Evolutionary conservation across 1,140 invertebrate genomes (phyloP).

Genomic region (Leptinotarsa texana): DNA sequence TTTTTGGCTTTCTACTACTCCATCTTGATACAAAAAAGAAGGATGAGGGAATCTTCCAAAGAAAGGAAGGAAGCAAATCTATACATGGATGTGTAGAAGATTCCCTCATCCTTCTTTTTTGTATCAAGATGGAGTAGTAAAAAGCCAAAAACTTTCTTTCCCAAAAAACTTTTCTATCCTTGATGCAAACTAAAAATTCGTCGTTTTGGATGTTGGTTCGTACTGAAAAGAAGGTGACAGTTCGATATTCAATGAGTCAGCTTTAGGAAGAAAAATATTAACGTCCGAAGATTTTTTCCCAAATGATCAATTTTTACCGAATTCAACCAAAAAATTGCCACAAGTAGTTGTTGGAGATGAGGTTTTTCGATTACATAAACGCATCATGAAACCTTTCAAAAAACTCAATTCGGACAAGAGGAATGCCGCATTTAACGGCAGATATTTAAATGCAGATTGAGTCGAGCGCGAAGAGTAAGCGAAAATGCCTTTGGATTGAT

Average conservation of each 20-base stretch:
- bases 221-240: conserved; percentile 8
- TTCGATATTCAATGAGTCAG: conserved; percentile 31
- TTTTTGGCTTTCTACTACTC: too few relatives aligned
- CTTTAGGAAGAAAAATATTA: conserved; percentile 27
- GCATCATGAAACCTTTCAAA: conserved; percentile 27
- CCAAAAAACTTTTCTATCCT: too few relatives aligned
- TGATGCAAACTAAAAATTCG: not conserved
- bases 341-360: conserved; percentile 32
- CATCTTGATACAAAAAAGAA: too few relatives aligned
- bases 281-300: conserved; percentile 34
- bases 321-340: conserved; percentile 29
- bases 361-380: conserved; percentile 30
- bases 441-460: conserved; percentile 48
- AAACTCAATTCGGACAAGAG: conserved; percentile 8
- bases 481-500: conserved; percentile 56
- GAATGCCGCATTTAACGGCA: conserved; percentile 56
- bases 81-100: too few relatives aligned
- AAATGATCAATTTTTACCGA: conserved; percentile 39
- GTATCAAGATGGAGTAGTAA: too few relatives aligned
- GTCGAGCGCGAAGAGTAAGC: conserved; percentile 50
- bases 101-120: too few relatives aligned
- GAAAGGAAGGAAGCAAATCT: too few relatives aligned
- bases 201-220: not conserved
- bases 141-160: too few relatives aligned
- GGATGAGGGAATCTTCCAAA: too few relatives aligned